Evolutionary conservation across 2,113 vertebrate species (phyloP).

Genomic region (Labrus mixtus): DNA sequence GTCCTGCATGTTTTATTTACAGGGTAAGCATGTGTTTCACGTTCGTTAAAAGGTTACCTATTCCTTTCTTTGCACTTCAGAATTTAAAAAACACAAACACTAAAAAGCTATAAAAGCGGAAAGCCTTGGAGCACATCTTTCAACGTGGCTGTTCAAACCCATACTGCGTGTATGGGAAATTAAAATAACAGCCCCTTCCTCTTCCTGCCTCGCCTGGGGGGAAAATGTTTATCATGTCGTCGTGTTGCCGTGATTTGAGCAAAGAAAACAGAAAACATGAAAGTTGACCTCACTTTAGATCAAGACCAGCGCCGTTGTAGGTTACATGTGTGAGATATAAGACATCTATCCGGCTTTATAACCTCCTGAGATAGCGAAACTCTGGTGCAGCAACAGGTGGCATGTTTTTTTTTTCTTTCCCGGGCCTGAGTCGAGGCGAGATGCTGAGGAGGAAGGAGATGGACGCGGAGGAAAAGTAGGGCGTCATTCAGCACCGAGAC

Average conservation of each 20-base stretch:
- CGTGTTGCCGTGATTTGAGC: slow-evolving; percentile 67
- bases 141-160: background rate
- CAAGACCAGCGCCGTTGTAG: slow-evolving; percentile 1
- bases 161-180: slow-evolving; percentile 14
- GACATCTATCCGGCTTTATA: slow-evolving; percentile 40
- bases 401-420: slow-evolving; percentile 64
- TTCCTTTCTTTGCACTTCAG: slow-evolving; percentile 1
- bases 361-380: slow-evolving; percentile 73
- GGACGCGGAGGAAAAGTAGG: slow-evolving; percentile 73
- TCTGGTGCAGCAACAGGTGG: slow-evolving; percentile 87
- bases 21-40: background rate
- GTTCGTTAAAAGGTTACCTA: background rate
- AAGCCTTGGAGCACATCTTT: background rate
- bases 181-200: slow-evolving; percentile 45
- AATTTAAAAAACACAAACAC: slow-evolving; percentile 11
- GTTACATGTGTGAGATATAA: slow-evolving; percentile 12
- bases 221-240: slow-evolving; percentile 71
- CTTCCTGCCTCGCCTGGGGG: slow-evolving; percentile 70
- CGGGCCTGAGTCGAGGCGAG: slow-evolving; percentile 69
- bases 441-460: slow-evolving; percentile 63
- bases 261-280: background rate
- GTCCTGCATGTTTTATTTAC: background rate
- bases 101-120: slow-evolving; percentile 3
- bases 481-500: slow-evolving; percentile 84
- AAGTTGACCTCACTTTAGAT: slow-evolving; percentile 20